Evolutionary conservation across 2,113 vertebrate genomes (phyloP), one percentile per base, ranked within the genome.

Genomic region (Fregetta grallaria): DNA sequence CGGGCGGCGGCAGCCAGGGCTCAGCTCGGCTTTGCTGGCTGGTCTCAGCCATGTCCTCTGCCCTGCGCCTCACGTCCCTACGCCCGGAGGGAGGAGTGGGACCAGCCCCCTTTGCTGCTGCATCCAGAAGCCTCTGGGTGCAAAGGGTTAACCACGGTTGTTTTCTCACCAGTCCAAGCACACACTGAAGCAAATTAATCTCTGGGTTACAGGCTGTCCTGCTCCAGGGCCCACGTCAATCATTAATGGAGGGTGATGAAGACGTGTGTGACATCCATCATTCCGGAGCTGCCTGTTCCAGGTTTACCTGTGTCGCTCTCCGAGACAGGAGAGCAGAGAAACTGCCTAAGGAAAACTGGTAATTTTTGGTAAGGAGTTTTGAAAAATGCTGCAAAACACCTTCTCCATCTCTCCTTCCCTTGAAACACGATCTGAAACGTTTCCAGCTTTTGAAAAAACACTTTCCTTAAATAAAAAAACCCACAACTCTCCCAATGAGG

Each of bases 181-280:
- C 50, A 32, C 1, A 16, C 40, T 55, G 90, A 45, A 80, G 56
- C 63, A 38, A 90, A 92, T 85, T 84, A 88, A 92, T 93, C 92
- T 84, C 92, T 23, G 66, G 90, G 85, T 78, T 94, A 26, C 88
- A 91, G 94, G 80, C 73, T 71, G 92, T 62, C 87, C 92, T 62
- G 87, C 90, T 84, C 55, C 80, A 81, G 85, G 92, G 94, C 77
- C 44, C 66, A 2, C 4, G 61, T 80, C 94, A 92, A 30, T 93
- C 92, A 75, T 36, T 21, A 18, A 13, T 1, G 42, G 59, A 77
- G 73, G 59, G 61, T 36, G 77, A 79, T 52, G 56, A n/a, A 55
- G 88, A 86, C 3, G 3, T 3, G 4, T 40, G 62, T 74, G 81
- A 63, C 88, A 71, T 42, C 82, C 90, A 4, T 72, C 81, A 75